Evolutionary conservation across 2,113 vertebrate genomes (phyloP), one percentile per base, ranked within the genome.

Genomic region (Syngnathoides biaculeatus): DNA sequence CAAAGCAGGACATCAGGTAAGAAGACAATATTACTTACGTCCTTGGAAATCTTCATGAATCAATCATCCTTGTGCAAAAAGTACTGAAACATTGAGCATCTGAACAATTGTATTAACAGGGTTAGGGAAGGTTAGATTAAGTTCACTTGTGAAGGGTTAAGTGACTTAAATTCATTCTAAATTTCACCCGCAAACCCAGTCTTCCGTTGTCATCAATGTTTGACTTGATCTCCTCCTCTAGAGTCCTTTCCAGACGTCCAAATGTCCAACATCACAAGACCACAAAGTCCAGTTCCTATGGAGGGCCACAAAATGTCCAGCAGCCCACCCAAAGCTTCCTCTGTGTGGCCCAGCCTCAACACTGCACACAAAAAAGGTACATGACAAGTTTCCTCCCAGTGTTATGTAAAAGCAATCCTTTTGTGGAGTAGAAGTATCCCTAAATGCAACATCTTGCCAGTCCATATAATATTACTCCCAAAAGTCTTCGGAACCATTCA

Each of bases 351-450:
- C 26, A 92, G 90, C 20, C 71, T 95, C 56, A 90, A 88, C 77
- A 75, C 93, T 12, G 78, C 91, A 62, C 95, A 96, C 80, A 98
- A 96, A 84, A 98, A 97, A 96, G 94, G 96, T 98, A 90, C 3
- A 15, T n/a, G 9, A 38, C n/a, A 22, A n/a, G 48, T 57, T 57
- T 30, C 15, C 26, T 55, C 2, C 20, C 48, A 8, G 20, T n/a
- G 48, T 9, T 42, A 4, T 2, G 9, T 8, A 52, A n/a, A 52
- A 52, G 22, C n/a, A 22, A 2, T 9, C 10, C 48, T 22, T 52
- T 52, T 8, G 48, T 35, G 30, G 30, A 3, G 30, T 35, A 35
- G 3, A 6, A 35, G 30, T 35, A 35, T 35, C 30, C 30, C 30
- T 35, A 35, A 35, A 35, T 6, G 30, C 30, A 35, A 35, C 30